Evolutionary conservation across 2,113 vertebrate species (phyloP).

Genomic region (Macroglossus sobrinus): DNA sequence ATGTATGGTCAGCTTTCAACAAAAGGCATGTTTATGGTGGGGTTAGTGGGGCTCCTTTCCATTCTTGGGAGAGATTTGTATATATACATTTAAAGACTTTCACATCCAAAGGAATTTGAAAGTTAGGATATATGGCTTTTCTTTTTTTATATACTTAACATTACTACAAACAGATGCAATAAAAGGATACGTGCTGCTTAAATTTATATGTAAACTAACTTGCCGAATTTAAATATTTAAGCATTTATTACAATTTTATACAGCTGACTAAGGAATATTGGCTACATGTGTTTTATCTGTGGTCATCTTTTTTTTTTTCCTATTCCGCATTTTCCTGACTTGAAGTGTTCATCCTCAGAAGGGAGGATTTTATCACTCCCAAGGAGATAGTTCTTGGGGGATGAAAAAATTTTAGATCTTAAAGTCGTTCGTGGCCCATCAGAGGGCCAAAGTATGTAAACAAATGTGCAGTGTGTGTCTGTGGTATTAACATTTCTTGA

Average conservation of each 20-base stretch:
- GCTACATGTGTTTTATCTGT: neutral
- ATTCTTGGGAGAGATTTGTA: neutral
- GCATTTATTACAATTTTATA: neutral
- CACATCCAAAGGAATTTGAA: neutral
- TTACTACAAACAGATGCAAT: too few species aligned
- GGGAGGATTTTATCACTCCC: neutral
- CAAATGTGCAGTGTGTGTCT: neutral
- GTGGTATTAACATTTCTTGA: neutral
- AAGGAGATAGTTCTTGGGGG: neutral
- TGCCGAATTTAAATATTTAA: neutral
- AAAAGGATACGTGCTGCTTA: neutral
- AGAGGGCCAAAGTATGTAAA: neutral
- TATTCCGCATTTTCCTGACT: neutral
- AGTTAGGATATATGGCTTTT: neutral
- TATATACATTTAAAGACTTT: neutral
- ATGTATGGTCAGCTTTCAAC: neutral
- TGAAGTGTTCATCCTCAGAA: neutral
- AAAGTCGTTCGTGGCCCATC: neutral
- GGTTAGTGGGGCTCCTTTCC: neutral
- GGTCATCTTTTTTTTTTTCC: neutral
- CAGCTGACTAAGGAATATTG: neutral
- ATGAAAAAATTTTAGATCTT: neutral
- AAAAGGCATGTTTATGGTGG: neutral
- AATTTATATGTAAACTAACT: neutral
- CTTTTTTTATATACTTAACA: too few species aligned